Base-by-base conservation (phyloP, 2,797 vertebrate species). In the Synanceia verrucosa region DNA sequence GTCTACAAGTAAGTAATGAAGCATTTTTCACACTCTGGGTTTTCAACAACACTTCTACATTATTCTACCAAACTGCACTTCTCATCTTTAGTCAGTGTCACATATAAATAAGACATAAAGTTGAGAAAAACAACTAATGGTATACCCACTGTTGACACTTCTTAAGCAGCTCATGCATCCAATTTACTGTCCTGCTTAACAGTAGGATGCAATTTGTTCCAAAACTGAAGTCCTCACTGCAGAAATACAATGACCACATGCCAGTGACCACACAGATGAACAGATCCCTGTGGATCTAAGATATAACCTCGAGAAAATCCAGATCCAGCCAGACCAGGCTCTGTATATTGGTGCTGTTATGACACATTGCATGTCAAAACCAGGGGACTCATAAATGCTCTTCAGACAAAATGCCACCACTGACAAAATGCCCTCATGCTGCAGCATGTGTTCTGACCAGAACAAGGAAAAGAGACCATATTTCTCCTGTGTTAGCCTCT, bases 1-100 rank as follows among this genome's bases (percentile, higher is more conserved):
- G n/a, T 64, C 52, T 36, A 59, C 23, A 65, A 59, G 10, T 12
- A 59, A 73, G 62, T 50, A 68, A 81, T 75, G 66, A 79, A 68
- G 81, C 23, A 48, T 50, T 59, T n/a, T 61, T 73, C 34, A 63
- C 28, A 34, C 29, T 56, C 18, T 39, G 48, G 43, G 29, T 46
- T 66, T 70, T 36, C 11, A 57, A 31, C 39, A 59, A 57, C 23
- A 31, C 24, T 33, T 73, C 58, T 37, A 64, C 36, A 43, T 50
- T 50, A 68, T 46, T 61, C 50, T 70, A 34, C 9, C 7, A 44
- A 47, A 57, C 33, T 2, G 3, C 5, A 23, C 29, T 44, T 37
- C 3, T 60, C 26, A 37, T 63, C 19, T 39, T 73, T 61, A 63
- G 19, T 50, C 24, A 16, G 39, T 81, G 51, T 79, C 60, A 58